phyloP scores from a whole-genome alignment of 1,140 invertebrate genomes.

The Brachionus paranguensis region DNA sequence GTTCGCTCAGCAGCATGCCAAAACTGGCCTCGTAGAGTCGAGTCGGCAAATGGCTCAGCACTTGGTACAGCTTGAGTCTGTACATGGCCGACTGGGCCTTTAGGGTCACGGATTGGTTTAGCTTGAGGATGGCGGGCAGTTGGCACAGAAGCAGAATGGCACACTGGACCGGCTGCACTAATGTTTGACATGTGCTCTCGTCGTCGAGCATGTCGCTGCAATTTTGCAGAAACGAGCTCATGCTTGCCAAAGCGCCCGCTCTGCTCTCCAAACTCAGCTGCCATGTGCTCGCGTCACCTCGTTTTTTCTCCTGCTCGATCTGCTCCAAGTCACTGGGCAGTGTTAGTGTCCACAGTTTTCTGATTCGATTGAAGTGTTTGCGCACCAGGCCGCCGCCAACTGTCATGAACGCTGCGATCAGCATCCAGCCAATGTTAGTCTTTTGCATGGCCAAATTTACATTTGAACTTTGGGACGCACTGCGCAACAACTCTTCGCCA shows the following conservation, averaged over 20 bases:
- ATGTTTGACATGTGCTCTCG: neutral
- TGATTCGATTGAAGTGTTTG: conserved; percentile 69
- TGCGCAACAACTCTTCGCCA: conserved; percentile 88
- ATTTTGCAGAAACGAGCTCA: conserved; percentile 41
- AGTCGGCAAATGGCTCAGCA: conserved; percentile 70
- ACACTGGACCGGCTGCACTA: neutral
- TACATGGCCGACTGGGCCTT: conserved; percentile 89
- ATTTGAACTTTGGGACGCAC: conserved; percentile 78
- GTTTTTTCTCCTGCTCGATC: conserved; percentile 87
- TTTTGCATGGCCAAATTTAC: conserved; percentile 84
- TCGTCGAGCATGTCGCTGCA: neutral
- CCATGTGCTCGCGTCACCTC: conserved; percentile 98
- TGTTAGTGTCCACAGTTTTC: conserved; percentile 91
- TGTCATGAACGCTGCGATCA: conserved; percentile 93
- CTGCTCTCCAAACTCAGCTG: conserved; percentile 92
- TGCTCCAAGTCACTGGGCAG: conserved; percentile 92
- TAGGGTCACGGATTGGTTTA: conserved; percentile 75
- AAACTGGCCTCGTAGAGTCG: conserved; percentile 43
- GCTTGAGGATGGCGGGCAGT: conserved; percentile 75
- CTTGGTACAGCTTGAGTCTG: conserved; percentile 80
- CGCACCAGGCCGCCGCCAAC: conserved; percentile 77
- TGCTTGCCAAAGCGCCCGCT: conserved; percentile 78
- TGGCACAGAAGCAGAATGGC: conserved; percentile 56
- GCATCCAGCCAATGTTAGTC: conserved; percentile 91
- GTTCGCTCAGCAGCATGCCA: conserved; percentile 60